Conservation (phyloP, 2,797 vertebrate genomes). For the Rhinichthys osculus region DNA sequence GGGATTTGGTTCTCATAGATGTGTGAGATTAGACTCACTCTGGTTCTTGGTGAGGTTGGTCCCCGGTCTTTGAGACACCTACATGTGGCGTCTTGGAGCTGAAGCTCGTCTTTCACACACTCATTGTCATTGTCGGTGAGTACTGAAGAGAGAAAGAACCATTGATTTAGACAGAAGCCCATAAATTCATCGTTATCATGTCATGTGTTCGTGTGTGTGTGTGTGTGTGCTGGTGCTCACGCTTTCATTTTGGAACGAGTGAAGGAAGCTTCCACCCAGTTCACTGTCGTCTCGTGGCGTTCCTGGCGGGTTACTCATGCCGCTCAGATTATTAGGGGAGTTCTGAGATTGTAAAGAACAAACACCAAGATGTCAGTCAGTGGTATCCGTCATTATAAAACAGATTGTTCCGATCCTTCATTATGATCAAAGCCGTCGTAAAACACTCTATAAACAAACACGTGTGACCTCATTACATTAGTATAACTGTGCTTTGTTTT, state of each 20-base stretch:
- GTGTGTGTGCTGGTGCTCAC: slow-evolving; percentile 75
- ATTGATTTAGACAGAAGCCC: slow-evolving; percentile 7
- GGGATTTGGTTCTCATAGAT: slow-evolving; percentile 15
- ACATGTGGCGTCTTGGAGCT: slow-evolving; percentile 53
- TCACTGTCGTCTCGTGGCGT: slow-evolving; percentile 95
- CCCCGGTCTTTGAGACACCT: slow-evolving; percentile 11
- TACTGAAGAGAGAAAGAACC: slow-evolving; percentile 80
- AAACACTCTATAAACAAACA: neutral
- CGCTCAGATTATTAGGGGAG: slow-evolving; percentile 99
- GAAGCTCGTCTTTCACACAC: slow-evolving; percentile 84
- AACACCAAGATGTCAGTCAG: neutral
- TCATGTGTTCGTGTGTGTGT: neutral
- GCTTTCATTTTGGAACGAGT: slow-evolving; percentile 99
- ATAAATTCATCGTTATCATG: neutral
- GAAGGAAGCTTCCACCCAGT: slow-evolving; percentile 97
- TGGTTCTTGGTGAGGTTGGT: slow-evolving; percentile 43
- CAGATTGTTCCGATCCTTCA: neutral
- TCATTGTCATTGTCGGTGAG: slow-evolving; percentile 99
- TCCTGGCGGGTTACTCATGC: slow-evolving; percentile 98
- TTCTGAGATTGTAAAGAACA: slow-evolving; percentile 78
- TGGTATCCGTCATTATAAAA: neutral
- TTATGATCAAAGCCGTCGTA: neutral
- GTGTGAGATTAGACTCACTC: slow-evolving; percentile 26
- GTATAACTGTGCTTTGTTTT: neutral
- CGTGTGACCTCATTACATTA: neutral